These are phyloP conservation scores for Crocidura indochinensis DNA, from an alignment of 2,797 vertebrate genomes.

Conservation along the genomic window DNA sequence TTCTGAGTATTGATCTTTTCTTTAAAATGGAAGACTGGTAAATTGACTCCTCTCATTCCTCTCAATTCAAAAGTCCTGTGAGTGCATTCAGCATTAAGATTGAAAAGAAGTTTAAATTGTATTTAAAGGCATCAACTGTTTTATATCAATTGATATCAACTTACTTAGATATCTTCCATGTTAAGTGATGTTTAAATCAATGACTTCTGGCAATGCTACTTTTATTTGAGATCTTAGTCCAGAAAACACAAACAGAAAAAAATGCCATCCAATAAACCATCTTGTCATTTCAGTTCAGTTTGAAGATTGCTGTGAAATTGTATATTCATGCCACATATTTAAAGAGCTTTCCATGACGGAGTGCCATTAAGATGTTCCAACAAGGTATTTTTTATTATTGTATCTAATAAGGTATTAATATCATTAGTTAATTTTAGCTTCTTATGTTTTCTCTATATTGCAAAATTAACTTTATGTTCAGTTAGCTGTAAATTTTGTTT, in stretches of 20 bases:
- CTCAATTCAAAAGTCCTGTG: not conserved
- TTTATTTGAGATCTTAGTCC: not conserved
- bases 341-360: not conserved
- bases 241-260: not conserved
- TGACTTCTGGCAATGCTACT: not conserved
- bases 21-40: not conserved
- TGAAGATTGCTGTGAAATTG: not conserved
- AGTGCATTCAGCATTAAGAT: not conserved
- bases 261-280: not conserved
- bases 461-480: not conserved
- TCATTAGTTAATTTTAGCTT: not conserved
- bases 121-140: not conserved
- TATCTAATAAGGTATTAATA: no score
- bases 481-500: not conserved
- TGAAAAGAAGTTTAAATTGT: not conserved
- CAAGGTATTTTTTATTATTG: not conserved
- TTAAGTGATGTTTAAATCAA: not conserved
- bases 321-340: not conserved
- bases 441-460: not conserved
- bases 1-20: not conserved
- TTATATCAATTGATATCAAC: not conserved
- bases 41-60: not conserved
- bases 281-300: not conserved
- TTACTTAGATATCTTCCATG: not conserved
- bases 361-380: not conserved